These are phyloP conservation scores for Mohoua ochrocephala DNA, from an alignment of 2,113 vertebrate species.

Conservation along the genomic window DNA sequence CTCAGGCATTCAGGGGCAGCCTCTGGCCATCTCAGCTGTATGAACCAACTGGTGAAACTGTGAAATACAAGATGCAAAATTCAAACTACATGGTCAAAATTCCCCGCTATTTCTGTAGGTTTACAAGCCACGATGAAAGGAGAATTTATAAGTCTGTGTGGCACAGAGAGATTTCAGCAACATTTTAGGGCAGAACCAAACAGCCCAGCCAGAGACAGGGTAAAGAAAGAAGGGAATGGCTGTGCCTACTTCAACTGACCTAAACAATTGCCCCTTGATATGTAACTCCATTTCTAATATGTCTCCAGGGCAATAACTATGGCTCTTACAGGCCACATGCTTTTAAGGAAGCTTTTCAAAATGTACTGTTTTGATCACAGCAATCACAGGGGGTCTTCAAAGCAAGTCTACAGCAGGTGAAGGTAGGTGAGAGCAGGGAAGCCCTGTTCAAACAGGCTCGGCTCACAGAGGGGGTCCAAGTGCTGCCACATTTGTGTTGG, in stretches of 20 bases:
- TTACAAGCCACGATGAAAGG: fast-evolving
- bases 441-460: neutral
- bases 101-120: neutral
- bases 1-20: neutral
- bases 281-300: neutral
- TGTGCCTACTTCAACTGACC: neutral
- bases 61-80: neutral
- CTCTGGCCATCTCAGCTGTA: neutral
- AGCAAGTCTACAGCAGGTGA: neutral
- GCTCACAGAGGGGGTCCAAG: neutral
- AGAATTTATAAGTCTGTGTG: neutral
- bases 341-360: neutral
- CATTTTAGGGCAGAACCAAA: neutral
- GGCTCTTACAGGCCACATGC: fast-evolving
- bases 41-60: neutral
- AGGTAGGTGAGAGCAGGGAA: neutral
- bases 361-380: neutral
- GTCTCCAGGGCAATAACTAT: neutral
- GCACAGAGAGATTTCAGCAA: neutral
- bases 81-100: neutral
- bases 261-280: neutral
- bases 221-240: neutral
- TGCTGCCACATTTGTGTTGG: neutral
- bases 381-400: neutral
- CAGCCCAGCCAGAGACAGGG: neutral